Evolutionary conservation across 2,888 invertebrate genomes (phyloP), one percentile per base, ranked within the genome.

Genomic region (Miltochrista miniata): DNA sequence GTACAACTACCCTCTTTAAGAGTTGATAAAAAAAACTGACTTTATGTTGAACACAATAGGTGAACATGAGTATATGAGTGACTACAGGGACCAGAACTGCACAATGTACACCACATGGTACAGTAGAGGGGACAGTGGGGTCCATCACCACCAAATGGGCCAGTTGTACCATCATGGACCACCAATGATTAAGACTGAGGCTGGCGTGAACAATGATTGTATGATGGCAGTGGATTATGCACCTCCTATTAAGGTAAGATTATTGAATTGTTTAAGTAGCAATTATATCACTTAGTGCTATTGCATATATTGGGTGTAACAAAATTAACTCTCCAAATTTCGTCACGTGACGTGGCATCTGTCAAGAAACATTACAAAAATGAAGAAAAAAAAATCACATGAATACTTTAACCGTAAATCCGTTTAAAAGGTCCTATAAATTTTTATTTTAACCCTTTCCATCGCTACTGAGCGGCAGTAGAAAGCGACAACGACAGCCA

Each of bases 211-310:
- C 74, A 93, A 92, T 73, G 94, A 94, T 76, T 94, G 94, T 59
- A 94, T 94, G 94, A 92, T 94, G 87, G 93, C 93, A 0, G 93
- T 94, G 24, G 94, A 94, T 67, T 94, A 94, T 72, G 93, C 93
- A 0, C 93, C 93, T 0, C 93, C 93, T 15, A 93, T 93, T 76
- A 94, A 94, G 94, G 94, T 94, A 87, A 79, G 91, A 44, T 31
- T 18, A 18, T 10, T 5, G n/a, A n/a, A n/a, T n/a, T n/a, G n/a
- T n/a, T n/a, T n/a, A n/a, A n/a, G n/a, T n/a, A n/a, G n/a, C n/a
- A n/a, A n/a, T n/a, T n/a, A n/a, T n/a, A n/a, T n/a, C n/a, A n/a
- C n/a, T n/a, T n/a, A n/a, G n/a, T n/a, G n/a, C n/a, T n/a, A n/a
- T n/a, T n/a, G n/a, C n/a, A n/a, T n/a, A n/a, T n/a, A n/a, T n/a